phyloP scores from a whole-genome alignment of 2,888 invertebrate species.

The Chydorus sphaericus region DNA sequence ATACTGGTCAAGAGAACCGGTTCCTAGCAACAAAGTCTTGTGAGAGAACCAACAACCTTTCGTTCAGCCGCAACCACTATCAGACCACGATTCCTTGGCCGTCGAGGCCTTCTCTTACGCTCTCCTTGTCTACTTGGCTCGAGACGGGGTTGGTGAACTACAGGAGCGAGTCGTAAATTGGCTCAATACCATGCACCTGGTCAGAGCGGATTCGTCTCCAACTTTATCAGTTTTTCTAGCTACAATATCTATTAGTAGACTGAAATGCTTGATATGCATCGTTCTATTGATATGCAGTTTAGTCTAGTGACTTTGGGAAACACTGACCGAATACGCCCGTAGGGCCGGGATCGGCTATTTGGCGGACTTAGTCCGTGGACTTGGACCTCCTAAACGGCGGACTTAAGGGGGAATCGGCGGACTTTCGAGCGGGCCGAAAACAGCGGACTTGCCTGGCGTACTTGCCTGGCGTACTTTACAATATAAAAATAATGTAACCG shows the following conservation, averaged over 20 bases:
- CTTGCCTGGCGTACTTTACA: too few species aligned
- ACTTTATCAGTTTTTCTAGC: slow-evolving; percentile 25
- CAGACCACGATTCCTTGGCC: slow-evolving; percentile 34
- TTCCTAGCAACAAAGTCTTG: slow-evolving; percentile 23
- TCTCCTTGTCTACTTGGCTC: slow-evolving; percentile 32
- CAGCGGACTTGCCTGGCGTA: too few species aligned
- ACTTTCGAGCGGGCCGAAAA: too few species aligned
- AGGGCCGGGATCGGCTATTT: slow-evolving; percentile 30
- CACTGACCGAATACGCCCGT: slow-evolving; percentile 34
- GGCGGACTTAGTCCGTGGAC: too few species aligned
- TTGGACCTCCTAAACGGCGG: too few species aligned
- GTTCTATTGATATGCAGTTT: slow-evolving; percentile 27
- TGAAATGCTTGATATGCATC: not conserved
- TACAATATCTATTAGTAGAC: not conserved
- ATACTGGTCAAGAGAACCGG: slow-evolving; percentile 30
- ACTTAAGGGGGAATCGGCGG: too few species aligned
- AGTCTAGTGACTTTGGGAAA: slow-evolving; percentile 36
- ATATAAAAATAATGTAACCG: too few species aligned
- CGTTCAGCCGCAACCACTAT: slow-evolving; percentile 30
- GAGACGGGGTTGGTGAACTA: slow-evolving; percentile 28
- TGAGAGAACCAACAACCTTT: slow-evolving; percentile 32
- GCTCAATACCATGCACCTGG: slow-evolving; percentile 31
- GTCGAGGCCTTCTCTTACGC: slow-evolving; percentile 40
- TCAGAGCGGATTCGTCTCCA: slow-evolving; percentile 30
- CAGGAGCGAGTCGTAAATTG: slow-evolving; percentile 31